Evolutionary conservation across 2,888 invertebrate genomes (phyloP).

Genomic region (Perizoma affinitatum): DNA sequence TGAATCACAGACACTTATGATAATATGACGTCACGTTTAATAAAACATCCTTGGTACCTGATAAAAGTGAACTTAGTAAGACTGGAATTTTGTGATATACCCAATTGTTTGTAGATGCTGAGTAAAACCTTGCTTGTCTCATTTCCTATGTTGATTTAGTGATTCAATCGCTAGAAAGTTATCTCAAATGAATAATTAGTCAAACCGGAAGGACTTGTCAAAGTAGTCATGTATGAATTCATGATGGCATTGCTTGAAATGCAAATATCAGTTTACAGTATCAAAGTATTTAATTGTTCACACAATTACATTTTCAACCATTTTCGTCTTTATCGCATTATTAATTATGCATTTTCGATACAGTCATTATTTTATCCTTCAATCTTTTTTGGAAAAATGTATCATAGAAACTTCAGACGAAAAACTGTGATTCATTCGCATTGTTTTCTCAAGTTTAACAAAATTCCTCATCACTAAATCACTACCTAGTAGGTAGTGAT

Average conservation of each 20-base stretch:
- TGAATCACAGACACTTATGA: slow-evolving; percentile 9
- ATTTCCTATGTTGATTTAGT: slow-evolving; percentile 14
- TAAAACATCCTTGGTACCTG: slow-evolving; percentile 4
- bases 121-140: slow-evolving; percentile 14
- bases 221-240: slow-evolving; percentile 3
- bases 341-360: too few relatives aligned
- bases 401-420: too few relatives aligned
- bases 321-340: too few relatives aligned
- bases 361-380: too few relatives aligned
- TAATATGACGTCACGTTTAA: slow-evolving; percentile 9
- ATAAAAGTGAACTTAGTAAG: slow-evolving; percentile 5
- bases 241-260: not conserved
- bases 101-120: slow-evolving; percentile 3
- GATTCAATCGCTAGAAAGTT: slow-evolving; percentile 13
- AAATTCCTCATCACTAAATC: too few relatives aligned
- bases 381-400: too few relatives aligned
- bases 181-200: slow-evolving; percentile 7
- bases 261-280: too few relatives aligned
- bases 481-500: too few relatives aligned
- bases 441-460: too few relatives aligned
- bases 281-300: too few relatives aligned
- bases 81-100: slow-evolving; percentile 2
- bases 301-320: too few relatives aligned
- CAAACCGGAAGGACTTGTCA: slow-evolving; percentile 15
- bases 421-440: too few relatives aligned